Percentiles rank a stretch among this genome's conserved stretches.
Evolutionary conservation across 2,888 invertebrate species (phyloP).

Genomic region (Agrochola circellaris): DNA sequence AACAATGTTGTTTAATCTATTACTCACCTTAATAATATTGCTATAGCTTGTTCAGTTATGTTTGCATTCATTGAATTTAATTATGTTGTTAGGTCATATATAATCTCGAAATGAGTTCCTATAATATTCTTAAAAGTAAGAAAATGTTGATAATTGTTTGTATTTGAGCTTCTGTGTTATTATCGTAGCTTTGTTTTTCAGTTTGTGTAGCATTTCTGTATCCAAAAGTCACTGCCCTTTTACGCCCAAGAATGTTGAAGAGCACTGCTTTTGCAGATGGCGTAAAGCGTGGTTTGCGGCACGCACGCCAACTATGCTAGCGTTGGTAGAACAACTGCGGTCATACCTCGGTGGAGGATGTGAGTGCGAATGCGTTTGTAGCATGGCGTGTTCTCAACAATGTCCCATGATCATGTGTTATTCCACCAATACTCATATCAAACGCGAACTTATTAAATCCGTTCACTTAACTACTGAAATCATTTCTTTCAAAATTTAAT

Average conservation of each 20-base stretch:
- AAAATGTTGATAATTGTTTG: constrained; percentile 7
- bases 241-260: constrained; percentile 72
- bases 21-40: constrained; percentile 36
- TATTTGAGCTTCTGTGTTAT: constrained; percentile 32
- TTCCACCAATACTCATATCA: constrained; percentile 40
- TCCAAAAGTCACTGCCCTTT: constrained; percentile 42
- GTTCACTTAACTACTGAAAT: constrained; percentile 16
- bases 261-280: constrained; percentile 88
- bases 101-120: neutral
- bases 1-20: constrained; percentile 40
- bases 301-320: constrained; percentile 89
- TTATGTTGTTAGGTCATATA: neutral
- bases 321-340: constrained; percentile 90
- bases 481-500: constrained; percentile 3
- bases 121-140: constrained; percentile 20
- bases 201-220: constrained; percentile 43
- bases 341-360: constrained; percentile 90
- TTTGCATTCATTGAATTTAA: constrained; percentile 25
- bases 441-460: constrained; percentile 13
- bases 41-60: constrained; percentile 26
- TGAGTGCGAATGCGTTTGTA: constrained; percentile 84
- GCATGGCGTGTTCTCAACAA: constrained; percentile 74
- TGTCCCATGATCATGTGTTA: constrained; percentile 49
- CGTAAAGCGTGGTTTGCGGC: constrained; percentile 86
- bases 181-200: constrained; percentile 42